Conservation (phyloP, 1,140 invertebrate species). For the Halotydeus destructor region DNA sequence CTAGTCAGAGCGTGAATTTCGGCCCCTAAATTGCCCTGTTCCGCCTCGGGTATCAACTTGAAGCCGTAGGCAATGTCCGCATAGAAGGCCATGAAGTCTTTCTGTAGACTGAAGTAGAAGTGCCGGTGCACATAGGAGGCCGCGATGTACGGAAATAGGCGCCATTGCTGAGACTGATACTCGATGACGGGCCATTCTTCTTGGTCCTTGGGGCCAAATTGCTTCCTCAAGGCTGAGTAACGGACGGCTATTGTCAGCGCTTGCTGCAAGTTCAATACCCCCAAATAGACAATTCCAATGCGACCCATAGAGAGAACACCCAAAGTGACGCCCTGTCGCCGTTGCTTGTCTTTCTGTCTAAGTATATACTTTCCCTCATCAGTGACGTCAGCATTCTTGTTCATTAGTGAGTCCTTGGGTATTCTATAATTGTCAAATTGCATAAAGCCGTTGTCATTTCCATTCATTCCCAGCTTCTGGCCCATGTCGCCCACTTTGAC, state of each 20-base stretch:
- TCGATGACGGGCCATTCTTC: conserved; percentile 61
- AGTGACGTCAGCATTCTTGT: conserved; percentile 65
- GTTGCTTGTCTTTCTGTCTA: conserved; percentile 25
- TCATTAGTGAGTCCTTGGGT: conserved; percentile 56
- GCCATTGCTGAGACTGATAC: conserved; percentile 79
- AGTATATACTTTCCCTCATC: conserved; percentile 57
- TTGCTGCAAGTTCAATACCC: conserved; percentile 39
- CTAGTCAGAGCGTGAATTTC: conserved; percentile 87
- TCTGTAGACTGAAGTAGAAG: conserved; percentile 38
- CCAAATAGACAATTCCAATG: conserved; percentile 42
- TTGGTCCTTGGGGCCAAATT: conserved; percentile 48
- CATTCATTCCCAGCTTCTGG: conserved; percentile 63
- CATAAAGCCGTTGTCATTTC: conserved; percentile 72
- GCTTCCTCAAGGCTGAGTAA: conserved; percentile 65
- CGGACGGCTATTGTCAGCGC: conserved; percentile 62
- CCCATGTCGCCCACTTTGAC: conserved; percentile 65
- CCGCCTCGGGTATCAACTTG: conserved; percentile 24
- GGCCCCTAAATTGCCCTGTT: conserved; percentile 37
- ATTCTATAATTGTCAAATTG: conserved; percentile 66
- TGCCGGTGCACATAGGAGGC: conserved; percentile 49
- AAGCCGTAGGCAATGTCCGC: conserved; percentile 28
- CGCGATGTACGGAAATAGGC: conserved; percentile 67
- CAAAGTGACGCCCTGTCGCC: conserved; percentile 25
- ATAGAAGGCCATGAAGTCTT: conserved; percentile 30
- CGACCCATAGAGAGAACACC: conserved; percentile 66